Percentiles rank a stretch among this genome's conserved stretches.
Evolutionary conservation across 2,113 vertebrate genomes (phyloP).

Genomic region (Centropus unirufus): DNA sequence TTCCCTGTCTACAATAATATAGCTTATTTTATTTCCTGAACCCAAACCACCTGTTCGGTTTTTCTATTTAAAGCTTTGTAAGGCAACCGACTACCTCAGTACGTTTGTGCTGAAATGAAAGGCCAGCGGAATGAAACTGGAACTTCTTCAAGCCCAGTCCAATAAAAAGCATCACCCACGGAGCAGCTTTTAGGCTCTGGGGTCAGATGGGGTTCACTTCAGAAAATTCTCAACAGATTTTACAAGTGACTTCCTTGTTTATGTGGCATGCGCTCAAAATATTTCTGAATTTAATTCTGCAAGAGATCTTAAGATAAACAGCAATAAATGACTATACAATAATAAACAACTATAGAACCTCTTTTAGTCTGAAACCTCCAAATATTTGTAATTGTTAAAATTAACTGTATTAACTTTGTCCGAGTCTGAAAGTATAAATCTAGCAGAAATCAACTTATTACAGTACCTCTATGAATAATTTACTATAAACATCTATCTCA

Average conservation of each 20-base stretch:
- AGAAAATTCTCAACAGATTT: not conserved
- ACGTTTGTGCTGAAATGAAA: conserved; percentile 38
- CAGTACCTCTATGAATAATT: not conserved
- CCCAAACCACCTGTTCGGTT: conserved; percentile 78
- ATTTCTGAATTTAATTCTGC: not conserved
- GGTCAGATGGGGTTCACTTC: not conserved
- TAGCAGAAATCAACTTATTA: not conserved
- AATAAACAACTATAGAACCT: not conserved
- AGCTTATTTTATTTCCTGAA: conserved; percentile 74
- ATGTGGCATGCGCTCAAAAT: not conserved
- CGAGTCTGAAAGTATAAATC: not conserved
- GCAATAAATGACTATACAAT: not conserved
- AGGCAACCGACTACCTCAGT: conserved; percentile 37
- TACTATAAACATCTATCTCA: not conserved
- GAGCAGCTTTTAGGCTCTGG: not conserved
- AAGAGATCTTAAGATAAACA: conserved; percentile 12
- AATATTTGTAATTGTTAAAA: not conserved
- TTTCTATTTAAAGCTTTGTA: conserved; percentile 66
- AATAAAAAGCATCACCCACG: not conserved
- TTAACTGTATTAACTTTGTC: not conserved
- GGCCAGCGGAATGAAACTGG: not conserved
- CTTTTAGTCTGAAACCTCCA: not conserved
- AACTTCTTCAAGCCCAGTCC: not conserved
- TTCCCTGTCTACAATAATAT: conserved; percentile 71
- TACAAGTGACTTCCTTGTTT: not conserved